Conservation (phyloP, 2,797 vertebrate genomes). For the Sebastes steindachneri region DNA sequence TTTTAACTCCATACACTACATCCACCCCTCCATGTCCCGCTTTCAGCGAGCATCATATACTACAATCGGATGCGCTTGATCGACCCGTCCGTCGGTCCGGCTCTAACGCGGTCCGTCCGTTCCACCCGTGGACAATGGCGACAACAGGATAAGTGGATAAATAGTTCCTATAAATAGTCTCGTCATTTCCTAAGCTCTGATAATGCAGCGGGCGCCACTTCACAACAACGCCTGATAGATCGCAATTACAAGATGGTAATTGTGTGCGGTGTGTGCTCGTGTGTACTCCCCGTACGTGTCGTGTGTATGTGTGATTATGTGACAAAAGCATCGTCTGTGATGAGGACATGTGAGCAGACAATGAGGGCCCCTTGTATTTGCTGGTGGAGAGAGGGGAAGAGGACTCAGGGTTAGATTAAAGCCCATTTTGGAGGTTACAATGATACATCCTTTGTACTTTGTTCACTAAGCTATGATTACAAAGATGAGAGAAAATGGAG, state of each 20-base stretch:
- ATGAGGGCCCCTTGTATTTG: conserved; percentile 43
- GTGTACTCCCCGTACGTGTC: conserved; percentile 33
- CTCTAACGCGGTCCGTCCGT: background rate
- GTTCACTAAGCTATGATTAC: conserved; percentile 66
- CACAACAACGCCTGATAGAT: conserved; percentile 64
- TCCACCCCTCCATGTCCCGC: background rate
- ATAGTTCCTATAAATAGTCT: conserved; percentile 73
- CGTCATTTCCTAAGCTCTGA: conserved; percentile 73
- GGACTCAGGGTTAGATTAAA: conserved; percentile 59
- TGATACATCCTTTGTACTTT: conserved; percentile 60
- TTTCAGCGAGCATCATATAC: background rate
- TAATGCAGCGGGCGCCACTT: conserved; percentile 64
- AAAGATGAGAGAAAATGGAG: conserved; percentile 69
- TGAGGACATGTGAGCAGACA: conserved; percentile 61
- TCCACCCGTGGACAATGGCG: conserved; percentile 32
- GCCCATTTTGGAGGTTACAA: conserved; percentile 58
- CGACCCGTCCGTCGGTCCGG: conserved; percentile 23
- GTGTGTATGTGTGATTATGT: conserved; percentile 54
- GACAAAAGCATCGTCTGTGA: conserved; percentile 52
- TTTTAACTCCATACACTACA: background rate
- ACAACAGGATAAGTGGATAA: conserved; percentile 71
- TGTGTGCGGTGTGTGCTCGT: conserved; percentile 44
- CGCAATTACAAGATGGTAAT: conserved; percentile 74
- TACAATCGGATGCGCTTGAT: conserved; percentile 11
- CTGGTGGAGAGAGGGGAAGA: conserved; percentile 37